A percentile compares a stretch with the other conserved stretches of the same genome.
These are phyloP conservation scores for Tridacna crocea DNA, from an alignment of 2,888 invertebrate genomes.

Conservation along the genomic window DNA sequence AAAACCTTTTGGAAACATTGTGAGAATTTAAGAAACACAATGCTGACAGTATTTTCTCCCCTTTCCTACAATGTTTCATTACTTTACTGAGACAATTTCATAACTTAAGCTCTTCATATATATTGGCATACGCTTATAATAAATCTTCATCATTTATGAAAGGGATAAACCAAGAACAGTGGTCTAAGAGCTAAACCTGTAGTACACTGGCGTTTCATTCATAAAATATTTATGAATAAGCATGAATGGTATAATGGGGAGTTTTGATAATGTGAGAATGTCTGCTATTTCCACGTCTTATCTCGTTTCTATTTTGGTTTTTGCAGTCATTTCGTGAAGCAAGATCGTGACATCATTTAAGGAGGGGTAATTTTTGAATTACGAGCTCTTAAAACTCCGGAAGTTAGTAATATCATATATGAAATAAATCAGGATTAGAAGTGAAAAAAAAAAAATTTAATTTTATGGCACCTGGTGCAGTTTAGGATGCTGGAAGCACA, in stretches of 20 bases:
- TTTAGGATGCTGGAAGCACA: too few relatives aligned
- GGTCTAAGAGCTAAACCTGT: neutral
- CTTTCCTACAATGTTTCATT: too few relatives aligned
- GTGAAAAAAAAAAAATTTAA: too few relatives aligned
- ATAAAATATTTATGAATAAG: constrained; percentile 3
- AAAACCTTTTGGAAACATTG: too few relatives aligned
- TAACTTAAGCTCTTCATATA: too few relatives aligned
- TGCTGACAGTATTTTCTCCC: too few relatives aligned
- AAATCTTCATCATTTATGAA: too few relatives aligned
- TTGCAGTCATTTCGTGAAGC: constrained; percentile 8
- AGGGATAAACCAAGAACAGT: too few relatives aligned
- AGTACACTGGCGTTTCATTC: neutral
- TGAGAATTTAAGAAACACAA: too few relatives aligned
- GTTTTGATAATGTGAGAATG: constrained; percentile 15
- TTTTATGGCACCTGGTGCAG: too few relatives aligned
- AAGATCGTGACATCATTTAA: constrained; percentile 24
- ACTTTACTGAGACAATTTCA: too few relatives aligned
- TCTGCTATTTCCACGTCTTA: constrained; percentile 21
- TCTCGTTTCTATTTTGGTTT: constrained; percentile 24
- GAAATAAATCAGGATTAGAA: constrained; percentile 1
- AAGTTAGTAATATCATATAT: constrained; percentile 20
- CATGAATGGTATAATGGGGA: constrained; percentile 8
- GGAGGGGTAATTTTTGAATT: constrained; percentile 25
- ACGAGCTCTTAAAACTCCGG: constrained; percentile 17
- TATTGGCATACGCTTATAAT: too few relatives aligned